Conservation (phyloP, 2,888 invertebrate species). For the Strigamia transsilvanica region DNA sequence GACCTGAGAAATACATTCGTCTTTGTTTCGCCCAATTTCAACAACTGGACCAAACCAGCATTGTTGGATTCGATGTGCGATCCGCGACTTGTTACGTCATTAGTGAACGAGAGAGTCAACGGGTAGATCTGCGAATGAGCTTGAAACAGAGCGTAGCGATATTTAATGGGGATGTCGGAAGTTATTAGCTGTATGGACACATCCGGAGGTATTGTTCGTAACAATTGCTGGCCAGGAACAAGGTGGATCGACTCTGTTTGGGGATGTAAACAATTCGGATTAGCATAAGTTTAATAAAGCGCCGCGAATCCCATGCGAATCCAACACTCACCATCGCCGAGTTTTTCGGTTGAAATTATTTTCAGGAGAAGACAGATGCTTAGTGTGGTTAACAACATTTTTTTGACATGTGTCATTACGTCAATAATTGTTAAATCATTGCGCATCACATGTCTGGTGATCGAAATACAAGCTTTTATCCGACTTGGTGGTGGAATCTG, state of each 20-base stretch:
- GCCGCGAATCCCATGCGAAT: neutral
- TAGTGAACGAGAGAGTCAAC: neutral
- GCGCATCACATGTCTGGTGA: neutral
- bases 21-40: slow-evolving; percentile 55
- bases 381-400: neutral
- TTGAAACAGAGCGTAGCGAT: slow-evolving; percentile 72
- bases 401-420: neutral
- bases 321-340: neutral
- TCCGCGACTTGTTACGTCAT: slow-evolving; percentile 61
- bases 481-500: neutral
- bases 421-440: slow-evolving; percentile 7
- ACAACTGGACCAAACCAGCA: slow-evolving; percentile 69
- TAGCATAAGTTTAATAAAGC: no score
- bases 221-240: slow-evolving; percentile 13
- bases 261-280: neutral
- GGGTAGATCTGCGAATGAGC: slow-evolving; percentile 71
- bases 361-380: neutral
- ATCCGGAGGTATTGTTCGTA: neutral
- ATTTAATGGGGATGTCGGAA: slow-evolving; percentile 60
- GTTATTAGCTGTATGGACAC: slow-evolving; percentile 48
- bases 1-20: slow-evolving; percentile 65
- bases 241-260: slow-evolving; percentile 25
- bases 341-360: neutral
- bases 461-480: no score
- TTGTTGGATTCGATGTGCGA: slow-evolving; percentile 70